Conservation (phyloP, 2,888 invertebrate species). For the Scaptomyza parva region DNA sequence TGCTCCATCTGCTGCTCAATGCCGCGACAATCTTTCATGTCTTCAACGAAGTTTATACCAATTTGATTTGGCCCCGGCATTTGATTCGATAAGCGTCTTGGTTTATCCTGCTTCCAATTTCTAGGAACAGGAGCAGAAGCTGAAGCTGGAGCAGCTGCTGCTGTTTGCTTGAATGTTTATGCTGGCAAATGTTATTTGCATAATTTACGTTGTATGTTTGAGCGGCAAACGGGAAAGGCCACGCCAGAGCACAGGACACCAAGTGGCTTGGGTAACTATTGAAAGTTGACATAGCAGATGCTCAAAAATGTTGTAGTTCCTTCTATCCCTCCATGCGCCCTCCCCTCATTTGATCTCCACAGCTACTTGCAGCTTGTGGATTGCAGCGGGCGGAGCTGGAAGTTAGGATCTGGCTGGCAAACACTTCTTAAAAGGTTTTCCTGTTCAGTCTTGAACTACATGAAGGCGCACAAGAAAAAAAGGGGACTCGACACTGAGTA, state of each 20-base stretch:
- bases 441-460: slow-evolving; percentile 20
- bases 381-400: slow-evolving; percentile 7
- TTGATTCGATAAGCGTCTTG: slow-evolving; percentile 74
- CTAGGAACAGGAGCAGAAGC: slow-evolving; percentile 1
- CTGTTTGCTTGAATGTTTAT: slow-evolving; percentile 68
- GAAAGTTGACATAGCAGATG: slow-evolving; percentile 48
- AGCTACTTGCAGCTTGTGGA: slow-evolving; percentile 18
- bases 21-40: slow-evolving; percentile 77
- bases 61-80: slow-evolving; percentile 74
- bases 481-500: not conserved
- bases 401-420: slow-evolving; percentile 33
- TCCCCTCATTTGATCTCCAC: not conserved
- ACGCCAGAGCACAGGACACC: slow-evolving; percentile 28
- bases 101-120: slow-evolving; percentile 54
- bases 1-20: slow-evolving; percentile 44
- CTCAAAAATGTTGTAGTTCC: slow-evolving; percentile 26
- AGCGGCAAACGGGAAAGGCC: slow-evolving; percentile 29
- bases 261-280: slow-evolving; percentile 42
- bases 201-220: slow-evolving; percentile 73
- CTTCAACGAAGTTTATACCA: slow-evolving; percentile 74
- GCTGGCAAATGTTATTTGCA: slow-evolving; percentile 79
- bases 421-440: slow-evolving; percentile 41
- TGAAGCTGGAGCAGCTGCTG: slow-evolving; percentile 14
- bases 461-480: slow-evolving; percentile 3
- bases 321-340: not conserved